phyloP scores from a whole-genome alignment of 1,140 invertebrate genomes.

The Philopotamus ludificatus region DNA sequence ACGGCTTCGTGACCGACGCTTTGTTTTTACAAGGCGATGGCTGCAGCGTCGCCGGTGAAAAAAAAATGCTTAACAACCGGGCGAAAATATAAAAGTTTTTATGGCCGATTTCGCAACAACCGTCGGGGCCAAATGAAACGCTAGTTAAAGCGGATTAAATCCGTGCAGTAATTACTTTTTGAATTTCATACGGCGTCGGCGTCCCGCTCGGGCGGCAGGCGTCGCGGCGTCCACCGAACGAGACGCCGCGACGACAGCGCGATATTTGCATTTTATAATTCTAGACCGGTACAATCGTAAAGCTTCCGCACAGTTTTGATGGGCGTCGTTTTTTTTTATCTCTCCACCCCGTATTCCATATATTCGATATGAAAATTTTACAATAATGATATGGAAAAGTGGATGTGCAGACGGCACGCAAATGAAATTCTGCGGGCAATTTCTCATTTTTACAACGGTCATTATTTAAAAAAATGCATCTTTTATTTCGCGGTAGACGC shows the following conservation, averaged over 20 bases:
- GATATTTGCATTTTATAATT: conserved; percentile 34
- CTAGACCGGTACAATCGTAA: conserved; percentile 6
- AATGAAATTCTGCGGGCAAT: conserved; percentile 23
- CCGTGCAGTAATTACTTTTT: conserved; percentile 33
- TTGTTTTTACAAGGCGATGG: not conserved
- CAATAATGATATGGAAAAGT: too few species aligned
- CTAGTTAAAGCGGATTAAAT: conserved; percentile 27
- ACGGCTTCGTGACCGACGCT: not conserved
- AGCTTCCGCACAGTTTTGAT: not conserved
- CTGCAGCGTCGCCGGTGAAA: not conserved
- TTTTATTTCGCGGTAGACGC: not conserved
- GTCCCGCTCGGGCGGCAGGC: not conserved
- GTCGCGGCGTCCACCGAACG: not conserved
- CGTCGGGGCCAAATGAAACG: not conserved
- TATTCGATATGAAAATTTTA: too few species aligned
- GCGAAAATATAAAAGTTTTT: conserved; percentile 21
- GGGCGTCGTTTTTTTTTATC: not conserved
- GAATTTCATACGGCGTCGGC: conserved; percentile 7
- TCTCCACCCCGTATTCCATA: too few species aligned
- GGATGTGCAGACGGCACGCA: not conserved
- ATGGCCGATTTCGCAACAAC: conserved; percentile 10
- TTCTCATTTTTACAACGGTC: conserved; percentile 36
- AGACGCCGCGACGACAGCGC: conserved; percentile 1
- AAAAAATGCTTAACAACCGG: conserved; percentile 19
- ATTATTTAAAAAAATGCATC: conserved; percentile 32